Percentiles rank a stretch among this genome's conserved stretches.
These are phyloP conservation scores for Parazoanthus swiftii DNA, from an alignment of 92 coral and sea anemone genomes.

Conservation along the genomic window DNA sequence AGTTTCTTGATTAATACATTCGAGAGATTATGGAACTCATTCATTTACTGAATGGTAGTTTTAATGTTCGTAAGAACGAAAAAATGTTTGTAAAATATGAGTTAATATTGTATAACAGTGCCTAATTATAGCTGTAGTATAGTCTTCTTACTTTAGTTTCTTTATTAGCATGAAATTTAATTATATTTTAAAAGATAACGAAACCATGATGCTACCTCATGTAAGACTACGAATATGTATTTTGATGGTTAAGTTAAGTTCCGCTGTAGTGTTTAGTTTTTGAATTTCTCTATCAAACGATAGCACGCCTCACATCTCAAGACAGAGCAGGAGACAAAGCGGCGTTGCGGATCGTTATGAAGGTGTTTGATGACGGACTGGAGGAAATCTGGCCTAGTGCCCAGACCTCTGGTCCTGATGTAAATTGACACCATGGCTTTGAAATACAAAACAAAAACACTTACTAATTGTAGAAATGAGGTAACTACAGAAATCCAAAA, in stretches of 20 bases:
- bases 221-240: not conserved
- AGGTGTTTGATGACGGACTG: slow-evolving; percentile 35
- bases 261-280: too few species aligned
- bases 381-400: slow-evolving; percentile 6
- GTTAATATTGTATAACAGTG: too few species aligned
- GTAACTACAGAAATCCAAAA: not conserved
- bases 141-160: too few species aligned
- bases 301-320: not conserved
- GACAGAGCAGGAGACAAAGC: not conserved
- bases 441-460: not conserved
- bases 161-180: too few species aligned
- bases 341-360: not conserved
- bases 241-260: too few species aligned
- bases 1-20: too few species aligned
- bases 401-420: slow-evolving; percentile 42
- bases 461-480: not conserved
- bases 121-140: too few species aligned
- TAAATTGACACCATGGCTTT: slow-evolving; percentile 2
- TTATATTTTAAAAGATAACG: not conserved
- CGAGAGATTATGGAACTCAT: too few species aligned
- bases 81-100: too few species aligned
- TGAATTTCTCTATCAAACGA: too few species aligned
- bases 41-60: too few species aligned
- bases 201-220: not conserved
- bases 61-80: too few species aligned